Conservation (phyloP, 1,140 invertebrate genomes). For the Ostrea denselamellosa region DNA sequence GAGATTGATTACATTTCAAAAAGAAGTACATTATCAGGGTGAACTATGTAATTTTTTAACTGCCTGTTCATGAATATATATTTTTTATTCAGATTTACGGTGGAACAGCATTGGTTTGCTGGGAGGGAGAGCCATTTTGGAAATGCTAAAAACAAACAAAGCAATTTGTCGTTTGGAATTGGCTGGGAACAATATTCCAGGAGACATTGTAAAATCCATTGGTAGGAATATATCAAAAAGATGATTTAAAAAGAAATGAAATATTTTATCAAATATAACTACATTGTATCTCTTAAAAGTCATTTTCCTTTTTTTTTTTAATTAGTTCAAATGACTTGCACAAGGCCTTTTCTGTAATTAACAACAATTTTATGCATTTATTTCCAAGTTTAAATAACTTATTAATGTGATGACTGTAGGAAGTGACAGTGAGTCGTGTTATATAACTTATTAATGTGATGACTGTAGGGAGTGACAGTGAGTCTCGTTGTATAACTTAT, state of each 20-base stretch:
- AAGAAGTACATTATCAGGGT: no score
- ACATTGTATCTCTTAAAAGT: not conserved
- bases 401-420: not conserved
- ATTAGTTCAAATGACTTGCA: no score
- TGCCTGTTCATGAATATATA: not conserved
- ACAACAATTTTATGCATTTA: no score
- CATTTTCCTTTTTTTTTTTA: no score
- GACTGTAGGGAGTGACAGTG: no score
- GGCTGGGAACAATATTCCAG: constrained; percentile 77
- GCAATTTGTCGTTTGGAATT: constrained; percentile 73
- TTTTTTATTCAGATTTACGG: constrained; percentile 72
- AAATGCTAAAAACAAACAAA: constrained; percentile 76
- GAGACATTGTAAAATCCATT: constrained; percentile 76
- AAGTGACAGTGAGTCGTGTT: not conserved
- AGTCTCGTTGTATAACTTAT: no score
- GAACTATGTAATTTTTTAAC: not conserved
- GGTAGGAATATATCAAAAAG: constrained; percentile 63
- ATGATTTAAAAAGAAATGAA: no score
- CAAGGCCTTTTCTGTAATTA: no score
- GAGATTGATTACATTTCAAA: no score
- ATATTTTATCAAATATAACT: not conserved
- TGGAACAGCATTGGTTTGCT: constrained; percentile 79
- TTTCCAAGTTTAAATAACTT: not conserved
- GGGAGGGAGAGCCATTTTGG: constrained; percentile 74
- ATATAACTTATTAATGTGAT: no score